Conservation (phyloP, 2,113 vertebrate species). For the Pimephales promelas region DNA sequence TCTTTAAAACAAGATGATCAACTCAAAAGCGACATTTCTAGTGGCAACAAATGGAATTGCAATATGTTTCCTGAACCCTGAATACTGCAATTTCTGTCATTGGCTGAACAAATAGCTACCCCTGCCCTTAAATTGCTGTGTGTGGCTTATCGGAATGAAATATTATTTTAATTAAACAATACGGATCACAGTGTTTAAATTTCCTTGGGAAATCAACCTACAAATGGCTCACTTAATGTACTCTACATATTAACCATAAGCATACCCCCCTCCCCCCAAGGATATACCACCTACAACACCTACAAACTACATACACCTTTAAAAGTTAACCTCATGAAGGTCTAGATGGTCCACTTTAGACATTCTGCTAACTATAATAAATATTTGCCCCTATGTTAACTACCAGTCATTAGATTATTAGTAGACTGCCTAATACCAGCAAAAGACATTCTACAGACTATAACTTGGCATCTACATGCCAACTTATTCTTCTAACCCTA, state of each 20-base stretch:
- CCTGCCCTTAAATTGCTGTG: background rate
- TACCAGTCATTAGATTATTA: too few species aligned
- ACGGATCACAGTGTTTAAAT: background rate
- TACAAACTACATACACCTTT: too few species aligned
- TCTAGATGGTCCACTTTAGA: too few species aligned
- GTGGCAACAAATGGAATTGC: background rate
- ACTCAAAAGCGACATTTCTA: background rate
- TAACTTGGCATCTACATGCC: too few species aligned
- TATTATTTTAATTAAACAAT: conserved; percentile 10
- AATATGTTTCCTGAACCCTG: background rate
- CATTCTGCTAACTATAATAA: too few species aligned
- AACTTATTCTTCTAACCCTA: too few species aligned
- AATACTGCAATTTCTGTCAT: background rate
- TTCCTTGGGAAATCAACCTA: background rate
- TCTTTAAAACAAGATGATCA: background rate
- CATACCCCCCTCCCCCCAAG: too few species aligned
- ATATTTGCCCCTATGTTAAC: too few species aligned
- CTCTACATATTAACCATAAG: background rate
- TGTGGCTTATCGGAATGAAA: background rate
- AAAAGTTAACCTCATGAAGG: too few species aligned
- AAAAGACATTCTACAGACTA: too few species aligned
- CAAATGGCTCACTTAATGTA: conserved; percentile 1
- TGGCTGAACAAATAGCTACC: background rate
- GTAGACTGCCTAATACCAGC: too few species aligned
- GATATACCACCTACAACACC: too few species aligned